Conservation (phyloP, 92 coral and sea anemone species). For the Phenganax marumi region DNA sequence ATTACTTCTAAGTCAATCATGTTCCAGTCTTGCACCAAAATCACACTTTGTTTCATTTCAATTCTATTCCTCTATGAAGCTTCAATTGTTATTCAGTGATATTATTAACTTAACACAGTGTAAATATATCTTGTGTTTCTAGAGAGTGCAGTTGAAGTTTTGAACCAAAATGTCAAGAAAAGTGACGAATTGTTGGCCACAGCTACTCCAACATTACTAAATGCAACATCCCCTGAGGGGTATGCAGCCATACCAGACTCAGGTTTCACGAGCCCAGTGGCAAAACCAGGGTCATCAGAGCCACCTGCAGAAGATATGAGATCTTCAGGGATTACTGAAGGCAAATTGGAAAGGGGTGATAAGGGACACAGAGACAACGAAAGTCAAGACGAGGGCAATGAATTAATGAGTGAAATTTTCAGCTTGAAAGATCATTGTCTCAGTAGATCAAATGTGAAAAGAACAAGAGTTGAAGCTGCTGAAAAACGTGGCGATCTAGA, state of each 20-base stretch:
- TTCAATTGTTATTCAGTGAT: no score
- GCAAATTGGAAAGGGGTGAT: not conserved
- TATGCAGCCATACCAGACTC: not conserved
- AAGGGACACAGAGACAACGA: not conserved
- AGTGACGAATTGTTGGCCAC: not conserved
- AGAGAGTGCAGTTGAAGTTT: conserved; percentile 5
- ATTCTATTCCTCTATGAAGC: no score
- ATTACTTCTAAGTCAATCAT: no score
- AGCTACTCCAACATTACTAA: not conserved
- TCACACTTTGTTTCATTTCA: no score
- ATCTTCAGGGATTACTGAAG: not conserved
- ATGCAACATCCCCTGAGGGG: not conserved
- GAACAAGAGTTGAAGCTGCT: not conserved
- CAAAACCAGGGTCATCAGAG: not conserved
- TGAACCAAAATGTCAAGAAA: not conserved
- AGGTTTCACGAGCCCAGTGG: conserved; percentile 5
- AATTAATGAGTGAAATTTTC: conserved; percentile 23
- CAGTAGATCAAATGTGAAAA: not conserved
- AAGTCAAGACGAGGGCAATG: conserved; percentile 4
- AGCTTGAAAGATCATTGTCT: not conserved
- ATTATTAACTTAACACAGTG: no score
- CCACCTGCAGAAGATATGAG: not conserved
- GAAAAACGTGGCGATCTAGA: not conserved
- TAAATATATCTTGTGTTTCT: not conserved
- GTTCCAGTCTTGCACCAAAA: no score